Percentiles rank a stretch among this genome's conserved stretches.
phyloP scores from a whole-genome alignment of 2,797 vertebrate genomes.

The Coranthus polyacanthus region DNA sequence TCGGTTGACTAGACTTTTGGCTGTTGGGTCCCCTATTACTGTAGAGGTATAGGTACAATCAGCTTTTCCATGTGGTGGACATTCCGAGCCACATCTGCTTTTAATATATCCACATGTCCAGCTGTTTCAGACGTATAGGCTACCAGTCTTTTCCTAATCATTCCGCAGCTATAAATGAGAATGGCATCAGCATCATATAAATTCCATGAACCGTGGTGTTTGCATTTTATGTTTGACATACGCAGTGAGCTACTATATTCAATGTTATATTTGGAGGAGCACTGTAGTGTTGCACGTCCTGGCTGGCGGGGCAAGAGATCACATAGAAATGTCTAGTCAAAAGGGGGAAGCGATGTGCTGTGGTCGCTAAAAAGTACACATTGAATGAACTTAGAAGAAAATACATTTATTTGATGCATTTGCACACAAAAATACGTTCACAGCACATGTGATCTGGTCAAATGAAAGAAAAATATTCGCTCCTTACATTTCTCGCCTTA shows the following conservation, averaged over 20 bases:
- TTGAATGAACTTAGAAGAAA: no score
- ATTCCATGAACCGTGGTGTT: conserved; percentile 24
- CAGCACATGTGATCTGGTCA: no score
- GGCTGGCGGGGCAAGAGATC: not conserved
- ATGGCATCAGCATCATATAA: conserved; percentile 31
- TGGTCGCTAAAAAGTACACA: not conserved
- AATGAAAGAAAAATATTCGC: no score
- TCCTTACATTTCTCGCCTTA: no score
- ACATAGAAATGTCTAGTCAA: not conserved
- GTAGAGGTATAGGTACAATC: conserved; percentile 74
- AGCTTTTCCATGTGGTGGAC: conserved; percentile 83
- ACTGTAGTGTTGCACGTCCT: not conserved
- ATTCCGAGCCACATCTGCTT: conserved; percentile 83
- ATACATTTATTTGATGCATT: no score
- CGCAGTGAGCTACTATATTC: conserved; percentile 9
- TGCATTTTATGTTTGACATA: conserved; percentile 11
- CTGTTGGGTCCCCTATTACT: conserved; percentile 69
- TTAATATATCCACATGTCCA: conserved; percentile 73
- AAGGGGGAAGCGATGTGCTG: not conserved
- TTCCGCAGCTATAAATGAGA: conserved; percentile 46
- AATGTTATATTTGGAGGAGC: not conserved
- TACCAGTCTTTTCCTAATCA: conserved; percentile 60
- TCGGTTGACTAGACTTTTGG: conserved; percentile 64
- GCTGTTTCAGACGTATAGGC: conserved; percentile 75
- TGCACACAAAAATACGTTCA: no score